Evolutionary conservation across 2,888 invertebrate species (phyloP), one percentile per base, ranked within the genome.

Genomic region (Nephrocerus scutellatus): DNA sequence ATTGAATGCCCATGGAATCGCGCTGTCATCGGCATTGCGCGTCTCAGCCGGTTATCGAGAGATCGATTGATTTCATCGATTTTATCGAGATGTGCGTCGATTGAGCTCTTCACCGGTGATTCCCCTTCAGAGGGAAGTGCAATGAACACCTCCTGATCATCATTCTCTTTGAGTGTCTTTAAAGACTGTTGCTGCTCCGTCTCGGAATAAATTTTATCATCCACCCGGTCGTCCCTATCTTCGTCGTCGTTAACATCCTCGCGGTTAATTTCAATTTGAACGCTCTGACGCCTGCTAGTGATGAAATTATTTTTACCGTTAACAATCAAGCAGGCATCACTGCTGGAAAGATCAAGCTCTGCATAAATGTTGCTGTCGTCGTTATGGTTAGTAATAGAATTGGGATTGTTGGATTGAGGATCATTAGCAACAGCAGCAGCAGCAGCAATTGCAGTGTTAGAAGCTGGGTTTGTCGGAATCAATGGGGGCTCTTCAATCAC

Each of bases 41-140:
- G 55, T 41, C 57, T 63, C 16, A 66, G 40, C 13, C 65, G 64
- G 53, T 66, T 57, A 30, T 68, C 69, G 12, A 67, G 41, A 3
- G 50, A 54, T 7, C 66, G 59, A 48, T 69, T 66, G 0, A 68
- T 49, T 31, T 60, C 60, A 43, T 69, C 68, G 29, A 68, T 68
- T 41, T 52, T 59, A 44, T 69, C 66, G 21, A 68, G 45, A 42
- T 66, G 64, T 1, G 59, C 62, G 53, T 67, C 67, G 14, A 69
- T 63, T 2, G 68, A 67, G 31, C 50, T 58, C 34, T 62, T 59
- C 6, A 51, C 50, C 21, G 56, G 49, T 10, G 46, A 47, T 18
- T 43, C 39, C 7, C 36, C 41, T 6, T 19, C 18, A 7, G 12
- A 19, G 12, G 18, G 5, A 4, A 15, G 8, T 10, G 14, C 4